These are phyloP conservation scores for Anguilla obscura DNA, from an alignment of 2,797 vertebrate genomes.

Conservation along the genomic window DNA sequence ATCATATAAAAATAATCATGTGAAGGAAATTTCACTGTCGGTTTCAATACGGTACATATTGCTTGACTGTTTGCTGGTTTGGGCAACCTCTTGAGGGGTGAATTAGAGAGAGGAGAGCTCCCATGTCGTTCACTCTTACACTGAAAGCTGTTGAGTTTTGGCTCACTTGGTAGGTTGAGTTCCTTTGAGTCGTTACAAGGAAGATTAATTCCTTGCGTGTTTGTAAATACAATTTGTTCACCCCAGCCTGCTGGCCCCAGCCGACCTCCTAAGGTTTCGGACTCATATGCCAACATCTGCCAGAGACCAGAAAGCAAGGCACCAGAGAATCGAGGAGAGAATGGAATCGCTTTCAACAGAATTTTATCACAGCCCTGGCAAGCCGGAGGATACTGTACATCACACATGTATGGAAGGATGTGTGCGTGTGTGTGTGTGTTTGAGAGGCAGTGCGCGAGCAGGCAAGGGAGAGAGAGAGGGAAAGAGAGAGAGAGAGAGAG, in stretches of 20 bases:
- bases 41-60: neutral
- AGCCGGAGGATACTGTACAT: conserved; percentile 11
- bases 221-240: conserved; percentile 59
- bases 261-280: conserved; percentile 48
- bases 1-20: neutral
- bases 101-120: conserved; percentile 13
- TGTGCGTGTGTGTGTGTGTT: conserved; percentile 41
- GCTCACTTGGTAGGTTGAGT: conserved; percentile 33
- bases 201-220: conserved; percentile 59
- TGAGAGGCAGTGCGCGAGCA: neutral
- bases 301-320: conserved; percentile 51
- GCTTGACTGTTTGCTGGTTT: neutral
- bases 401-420: conserved; percentile 17
- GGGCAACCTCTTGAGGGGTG: neutral
- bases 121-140: conserved; percentile 28
- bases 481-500: too few relatives aligned
- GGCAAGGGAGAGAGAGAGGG: neutral
- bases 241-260: conserved; percentile 57
- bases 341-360: conserved; percentile 1
- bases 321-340: conserved; percentile 28
- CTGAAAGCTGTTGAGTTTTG: conserved; percentile 34
- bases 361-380: neutral
- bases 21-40: neutral
- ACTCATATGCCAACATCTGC: conserved; percentile 45
- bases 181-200: conserved; percentile 53